These are phyloP conservation scores for Aegithalos caudatus DNA, from an alignment of 2,113 vertebrate genomes.

Conservation along the genomic window DNA sequence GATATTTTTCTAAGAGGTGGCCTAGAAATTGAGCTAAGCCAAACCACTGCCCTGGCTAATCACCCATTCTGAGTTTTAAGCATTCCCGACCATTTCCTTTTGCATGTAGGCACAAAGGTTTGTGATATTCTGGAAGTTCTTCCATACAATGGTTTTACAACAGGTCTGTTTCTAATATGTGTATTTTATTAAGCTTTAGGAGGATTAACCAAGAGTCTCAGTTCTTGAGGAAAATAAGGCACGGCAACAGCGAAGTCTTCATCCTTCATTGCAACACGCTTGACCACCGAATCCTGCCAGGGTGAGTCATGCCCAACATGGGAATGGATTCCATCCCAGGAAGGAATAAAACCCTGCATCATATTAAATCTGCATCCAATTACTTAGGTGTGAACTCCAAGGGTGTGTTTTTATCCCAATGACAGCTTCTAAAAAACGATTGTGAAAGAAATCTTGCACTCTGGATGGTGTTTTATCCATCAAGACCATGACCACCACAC, in stretches of 20 bases:
- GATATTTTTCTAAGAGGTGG: not conserved
- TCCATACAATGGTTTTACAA: not conserved
- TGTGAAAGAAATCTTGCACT: not conserved
- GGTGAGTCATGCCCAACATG: not conserved
- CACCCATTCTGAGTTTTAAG: not conserved
- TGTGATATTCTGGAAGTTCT: not conserved
- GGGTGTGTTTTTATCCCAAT: not conserved
- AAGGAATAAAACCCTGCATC: not conserved
- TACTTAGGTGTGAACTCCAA: not conserved
- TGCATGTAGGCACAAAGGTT: accelerated
- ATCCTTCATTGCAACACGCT: not conserved
- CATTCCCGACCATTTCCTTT: not conserved
- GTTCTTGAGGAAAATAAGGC: not conserved
- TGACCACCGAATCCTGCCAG: not conserved
- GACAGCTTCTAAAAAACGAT: not conserved
- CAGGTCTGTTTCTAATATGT: not conserved
- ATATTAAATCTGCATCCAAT: not conserved
- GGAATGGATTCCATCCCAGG: not conserved
- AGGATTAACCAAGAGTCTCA: not conserved
- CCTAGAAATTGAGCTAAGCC: not conserved
- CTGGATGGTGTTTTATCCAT: not conserved
- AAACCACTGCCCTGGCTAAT: not conserved
- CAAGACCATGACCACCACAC: not conserved
- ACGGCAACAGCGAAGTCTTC: not conserved
- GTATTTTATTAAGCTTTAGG: not conserved